Base-by-base conservation (phyloP, 2,888 invertebrate species). In the Agelastica alni region DNA sequence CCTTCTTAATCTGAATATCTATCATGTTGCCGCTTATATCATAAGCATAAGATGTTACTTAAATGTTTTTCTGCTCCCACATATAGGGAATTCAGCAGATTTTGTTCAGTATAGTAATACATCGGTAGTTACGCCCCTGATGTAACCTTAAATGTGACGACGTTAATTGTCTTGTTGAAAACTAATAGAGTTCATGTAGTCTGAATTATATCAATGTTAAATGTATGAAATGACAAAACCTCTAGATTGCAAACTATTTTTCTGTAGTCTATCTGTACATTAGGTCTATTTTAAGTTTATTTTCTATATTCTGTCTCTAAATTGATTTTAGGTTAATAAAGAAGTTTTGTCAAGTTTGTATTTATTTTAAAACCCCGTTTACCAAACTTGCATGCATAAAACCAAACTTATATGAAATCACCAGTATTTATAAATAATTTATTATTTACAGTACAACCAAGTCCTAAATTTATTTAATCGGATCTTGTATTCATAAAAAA, bases 301-400 rank as follows among this genome's bases (percentile, higher is more conserved):
- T 56, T 44, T 55, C 51, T 46, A 55, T 39, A 49, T 51, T 37
- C 55, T 45, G 41, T 56, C 51, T 56, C 51, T 47, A 41, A 51
- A 56, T 46, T 56, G 30, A 51, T 51, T 56, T 56, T 56, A 46
- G 32, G 44, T 51, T 44, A 55, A 55, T 56, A 56, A 56, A 56
- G 54, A 54, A 49, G 54, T 54, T 54, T 49, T 31, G 16, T 18
- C 37, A 16, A n/a, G n/a, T n/a, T n/a, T n/a, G n/a, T n/a, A n/a
- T n/a, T n/a, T n/a, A n/a, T n/a, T n/a, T n/a, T n/a, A n/a, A n/a
- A n/a, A n/a, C n/a, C n/a, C n/a, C n/a, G n/a, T n/a, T n/a, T n/a
- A n/a, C n/a, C n/a, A n/a, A n/a, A n/a, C n/a, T n/a, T n/a, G n/a
- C n/a, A n/a, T n/a, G n/a, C n/a, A n/a, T n/a, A n/a, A n/a, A n/a